phyloP scores from a whole-genome alignment of 2,888 invertebrate genomes.

The Bellardia pandia region DNA sequence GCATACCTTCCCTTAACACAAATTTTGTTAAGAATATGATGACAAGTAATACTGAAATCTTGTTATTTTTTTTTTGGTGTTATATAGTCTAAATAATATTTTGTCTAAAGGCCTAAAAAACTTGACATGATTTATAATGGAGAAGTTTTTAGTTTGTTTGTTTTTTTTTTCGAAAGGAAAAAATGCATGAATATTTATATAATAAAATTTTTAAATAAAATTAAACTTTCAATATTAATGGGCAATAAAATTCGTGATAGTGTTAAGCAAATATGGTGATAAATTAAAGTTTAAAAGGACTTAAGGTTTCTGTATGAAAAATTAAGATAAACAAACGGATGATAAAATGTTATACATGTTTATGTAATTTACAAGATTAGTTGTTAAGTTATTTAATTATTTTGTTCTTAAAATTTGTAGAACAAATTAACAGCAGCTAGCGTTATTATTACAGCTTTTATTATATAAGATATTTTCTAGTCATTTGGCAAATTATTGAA shows the following conservation, averaged over 20 bases:
- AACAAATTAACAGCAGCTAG: slow-evolving; percentile 2
- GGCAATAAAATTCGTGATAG: slow-evolving; percentile 24
- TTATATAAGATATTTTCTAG: neutral
- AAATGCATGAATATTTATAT: slow-evolving; percentile 39
- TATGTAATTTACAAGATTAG: slow-evolving; percentile 27
- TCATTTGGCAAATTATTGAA: slow-evolving; percentile 34
- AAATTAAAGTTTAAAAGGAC: slow-evolving; percentile 30
- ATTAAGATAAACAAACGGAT: slow-evolving; percentile 25
- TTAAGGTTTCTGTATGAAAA: slow-evolving; percentile 7
- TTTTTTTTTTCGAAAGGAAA: neutral
- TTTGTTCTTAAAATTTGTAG: neutral
- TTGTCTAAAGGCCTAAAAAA: slow-evolving; percentile 48
- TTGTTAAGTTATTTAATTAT: neutral
- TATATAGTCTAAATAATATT: slow-evolving; percentile 17
- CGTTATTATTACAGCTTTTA: slow-evolving; percentile 11
- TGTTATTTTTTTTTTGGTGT: slow-evolving; percentile 19
- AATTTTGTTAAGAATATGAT: slow-evolving; percentile 48
- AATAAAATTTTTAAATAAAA: slow-evolving; percentile 45
- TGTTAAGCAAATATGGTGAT: slow-evolving; percentile 30
- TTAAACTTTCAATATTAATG: slow-evolving; percentile 37
- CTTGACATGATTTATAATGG: slow-evolving; percentile 59
- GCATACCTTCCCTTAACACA: slow-evolving; percentile 36
- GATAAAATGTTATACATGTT: slow-evolving; percentile 29
- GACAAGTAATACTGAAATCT: slow-evolving; percentile 70
- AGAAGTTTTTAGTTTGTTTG: slow-evolving; percentile 3